Percentiles rank a stretch among this genome's conserved stretches.
phyloP scores from a whole-genome alignment of 2,113 vertebrate species.

The Pseudopipra pipra region DNA sequence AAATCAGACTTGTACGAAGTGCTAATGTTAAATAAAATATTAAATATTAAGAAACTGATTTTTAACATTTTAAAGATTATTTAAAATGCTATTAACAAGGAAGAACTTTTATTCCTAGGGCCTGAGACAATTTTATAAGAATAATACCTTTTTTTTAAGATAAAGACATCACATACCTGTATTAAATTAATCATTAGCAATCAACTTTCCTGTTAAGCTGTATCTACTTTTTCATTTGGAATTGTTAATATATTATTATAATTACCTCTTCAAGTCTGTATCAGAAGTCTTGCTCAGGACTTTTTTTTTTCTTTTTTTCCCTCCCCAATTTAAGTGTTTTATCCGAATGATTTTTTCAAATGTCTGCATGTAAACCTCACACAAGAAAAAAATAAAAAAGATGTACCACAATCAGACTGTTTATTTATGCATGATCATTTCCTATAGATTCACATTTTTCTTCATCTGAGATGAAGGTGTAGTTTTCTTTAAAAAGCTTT shows the following conservation, averaged over 20 bases:
- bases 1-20: background rate
- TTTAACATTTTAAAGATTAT: background rate
- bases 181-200: background rate
- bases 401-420: background rate
- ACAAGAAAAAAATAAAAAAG: background rate
- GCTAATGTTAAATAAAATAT: background rate
- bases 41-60: background rate
- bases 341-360: background rate
- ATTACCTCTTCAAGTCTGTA: background rate
- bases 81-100: background rate
- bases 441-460: background rate
- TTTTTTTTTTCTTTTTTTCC: background rate
- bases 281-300: background rate
- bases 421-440: background rate
- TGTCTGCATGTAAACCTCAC: background rate
- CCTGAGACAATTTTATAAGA: background rate
- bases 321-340: background rate
- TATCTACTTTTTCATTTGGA: background rate
- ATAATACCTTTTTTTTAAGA: background rate
- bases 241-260: background rate
- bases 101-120: background rate
- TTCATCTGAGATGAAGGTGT: background rate
- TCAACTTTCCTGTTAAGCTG: background rate
- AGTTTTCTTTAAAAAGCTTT: background rate
- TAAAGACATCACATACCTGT: background rate